phyloP scores from a whole-genome alignment of 2,797 vertebrate genomes.

The Allenopithecus nigroviridis region DNA sequence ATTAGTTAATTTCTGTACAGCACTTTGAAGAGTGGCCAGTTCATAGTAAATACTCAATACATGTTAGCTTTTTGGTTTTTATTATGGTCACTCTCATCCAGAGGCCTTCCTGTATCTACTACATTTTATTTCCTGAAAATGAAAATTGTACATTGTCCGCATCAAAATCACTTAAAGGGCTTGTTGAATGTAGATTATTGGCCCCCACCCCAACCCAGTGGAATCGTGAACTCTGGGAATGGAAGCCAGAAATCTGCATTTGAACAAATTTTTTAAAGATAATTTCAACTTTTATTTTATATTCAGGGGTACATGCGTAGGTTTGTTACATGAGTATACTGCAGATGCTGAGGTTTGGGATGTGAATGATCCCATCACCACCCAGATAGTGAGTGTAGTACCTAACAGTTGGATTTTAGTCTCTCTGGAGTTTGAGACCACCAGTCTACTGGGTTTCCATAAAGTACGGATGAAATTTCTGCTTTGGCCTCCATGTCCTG shows the following conservation, averaged over 20 bases:
- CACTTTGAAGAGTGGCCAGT: background rate
- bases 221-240: background rate
- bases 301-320: background rate
- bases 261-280: background rate
- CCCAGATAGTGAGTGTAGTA: background rate
- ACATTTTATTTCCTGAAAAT: background rate
- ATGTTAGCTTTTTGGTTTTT: background rate
- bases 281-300: no score
- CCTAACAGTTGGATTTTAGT: background rate
- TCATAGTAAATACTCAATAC: background rate
- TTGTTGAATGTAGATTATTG: background rate
- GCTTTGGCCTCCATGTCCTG: background rate
- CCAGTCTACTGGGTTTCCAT: background rate
- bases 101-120: background rate
- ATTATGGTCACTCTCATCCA: background rate
- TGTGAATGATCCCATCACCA: background rate
- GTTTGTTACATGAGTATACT: background rate
- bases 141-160: background rate
- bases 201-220: background rate
- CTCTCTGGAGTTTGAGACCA: background rate
- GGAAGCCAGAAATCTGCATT: background rate
- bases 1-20: background rate
- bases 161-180: background rate
- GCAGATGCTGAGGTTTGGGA: background rate
- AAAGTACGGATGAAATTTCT: background rate